Evolutionary conservation across 2,113 vertebrate genomes (phyloP).

Genomic region (Tragulus kanchil): DNA sequence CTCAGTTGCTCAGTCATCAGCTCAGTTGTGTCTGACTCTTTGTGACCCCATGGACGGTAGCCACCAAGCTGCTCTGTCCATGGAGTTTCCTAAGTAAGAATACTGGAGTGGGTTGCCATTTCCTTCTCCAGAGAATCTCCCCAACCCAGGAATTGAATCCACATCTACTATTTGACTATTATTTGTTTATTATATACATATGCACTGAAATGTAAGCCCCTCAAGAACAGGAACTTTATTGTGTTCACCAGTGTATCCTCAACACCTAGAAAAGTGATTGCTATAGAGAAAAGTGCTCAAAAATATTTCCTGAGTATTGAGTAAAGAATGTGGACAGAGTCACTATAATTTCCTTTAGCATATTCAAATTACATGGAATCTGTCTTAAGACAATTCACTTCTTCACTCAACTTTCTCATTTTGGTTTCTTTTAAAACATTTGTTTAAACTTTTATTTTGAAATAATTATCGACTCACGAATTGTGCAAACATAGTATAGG

Average conservation of each 20-base stretch:
- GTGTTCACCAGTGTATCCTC: neutral
- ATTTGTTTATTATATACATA: neutral
- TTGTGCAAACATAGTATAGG: neutral
- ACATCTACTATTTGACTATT: neutral
- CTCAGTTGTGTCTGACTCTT: neutral
- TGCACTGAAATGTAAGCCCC: neutral
- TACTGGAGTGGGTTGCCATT: neutral
- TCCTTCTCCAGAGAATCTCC: neutral
- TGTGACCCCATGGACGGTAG: neutral
- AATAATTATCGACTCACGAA: constrained; percentile 29
- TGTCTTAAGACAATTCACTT: constrained; percentile 26
- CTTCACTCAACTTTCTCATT: constrained; percentile 1
- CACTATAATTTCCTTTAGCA: neutral
- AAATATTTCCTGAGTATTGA: neutral
- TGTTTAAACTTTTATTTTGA: constrained; percentile 35
- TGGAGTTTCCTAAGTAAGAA: neutral
- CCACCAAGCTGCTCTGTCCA: neutral
- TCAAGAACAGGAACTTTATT: neutral
- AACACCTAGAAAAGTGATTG: neutral
- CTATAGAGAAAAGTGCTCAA: neutral
- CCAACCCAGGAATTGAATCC: neutral
- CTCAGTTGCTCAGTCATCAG: neutral
- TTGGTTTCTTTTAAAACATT: neutral
- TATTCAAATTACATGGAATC: neutral
- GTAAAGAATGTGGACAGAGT: neutral